Evolutionary conservation across 2,888 invertebrate species (phyloP).

Genomic region (Drosophila borealis): DNA sequence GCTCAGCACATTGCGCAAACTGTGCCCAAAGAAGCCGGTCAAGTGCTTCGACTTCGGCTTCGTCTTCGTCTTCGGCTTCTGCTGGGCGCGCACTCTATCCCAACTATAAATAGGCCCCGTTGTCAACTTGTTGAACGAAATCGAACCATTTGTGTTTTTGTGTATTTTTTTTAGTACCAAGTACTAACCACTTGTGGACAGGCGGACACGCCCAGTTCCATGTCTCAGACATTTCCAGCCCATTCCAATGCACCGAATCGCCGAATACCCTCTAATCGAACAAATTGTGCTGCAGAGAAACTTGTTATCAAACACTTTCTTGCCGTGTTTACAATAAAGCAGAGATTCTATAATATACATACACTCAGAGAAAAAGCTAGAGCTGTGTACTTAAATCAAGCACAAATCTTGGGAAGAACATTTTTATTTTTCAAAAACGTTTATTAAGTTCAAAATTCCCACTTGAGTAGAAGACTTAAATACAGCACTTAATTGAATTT

Average conservation of each 20-base stretch:
- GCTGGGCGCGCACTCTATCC: conserved; percentile 17
- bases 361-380: too few relatives aligned
- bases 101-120: conserved; percentile 51
- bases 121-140: conserved; percentile 63
- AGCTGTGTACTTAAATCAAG: too few relatives aligned
- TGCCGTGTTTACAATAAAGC: too few relatives aligned
- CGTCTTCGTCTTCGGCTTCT: conserved; percentile 33
- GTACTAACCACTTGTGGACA: conserved; percentile 20
- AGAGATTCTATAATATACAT: too few relatives aligned
- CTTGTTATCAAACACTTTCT: too few relatives aligned
- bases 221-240: conserved; percentile 6
- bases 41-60: conserved; percentile 49
- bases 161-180: conserved; percentile 27
- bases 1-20: conserved; percentile 42
- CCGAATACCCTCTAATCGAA: conserved; percentile 20
- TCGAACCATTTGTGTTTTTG: conserved; percentile 43
- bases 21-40: conserved; percentile 53
- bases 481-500: too few relatives aligned
- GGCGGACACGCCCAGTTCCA: conserved; percentile 36
- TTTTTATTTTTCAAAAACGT: too few relatives aligned
- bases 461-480: too few relatives aligned
- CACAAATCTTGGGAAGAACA: too few relatives aligned
- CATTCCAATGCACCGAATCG: not conserved
- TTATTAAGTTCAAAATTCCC: too few relatives aligned
- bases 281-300: too few relatives aligned